A percentile compares a stretch with the other conserved stretches of the same genome.
Conservation (phyloP, 2,113 vertebrate genomes). For the Rhinopomastus cyanomelas region DNA sequence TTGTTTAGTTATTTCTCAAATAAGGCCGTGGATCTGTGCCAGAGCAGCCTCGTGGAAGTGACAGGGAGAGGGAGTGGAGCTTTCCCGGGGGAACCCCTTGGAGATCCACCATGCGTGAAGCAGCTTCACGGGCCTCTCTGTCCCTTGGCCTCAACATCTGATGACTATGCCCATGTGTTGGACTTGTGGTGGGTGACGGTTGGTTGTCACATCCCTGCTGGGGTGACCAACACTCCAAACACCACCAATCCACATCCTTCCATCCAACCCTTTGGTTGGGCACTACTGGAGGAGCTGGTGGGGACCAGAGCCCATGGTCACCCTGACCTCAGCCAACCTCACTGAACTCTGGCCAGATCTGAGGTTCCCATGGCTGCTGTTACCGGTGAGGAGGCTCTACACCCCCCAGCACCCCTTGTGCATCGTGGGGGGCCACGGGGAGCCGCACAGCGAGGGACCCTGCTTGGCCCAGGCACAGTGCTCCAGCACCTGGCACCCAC, state of each 20-base stretch:
- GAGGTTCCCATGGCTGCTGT: neutral
- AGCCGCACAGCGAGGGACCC: neutral
- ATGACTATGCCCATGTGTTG: neutral
- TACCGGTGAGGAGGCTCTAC: accelerated
- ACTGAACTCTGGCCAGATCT: neutral
- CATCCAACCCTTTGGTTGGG: accelerated
- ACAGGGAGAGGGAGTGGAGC: neutral
- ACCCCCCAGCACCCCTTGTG: accelerated
- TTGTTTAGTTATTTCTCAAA: conserved; percentile 55
- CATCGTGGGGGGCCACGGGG: neutral
- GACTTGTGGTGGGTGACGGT: neutral
- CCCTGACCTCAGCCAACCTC: conserved; percentile 43
- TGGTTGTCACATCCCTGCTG: accelerated
- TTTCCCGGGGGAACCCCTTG: neutral
- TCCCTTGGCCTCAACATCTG: neutral
- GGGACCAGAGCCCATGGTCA: accelerated
- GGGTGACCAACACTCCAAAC: neutral
- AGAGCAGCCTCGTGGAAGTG: conserved; percentile 32
- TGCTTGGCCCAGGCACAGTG: neutral
- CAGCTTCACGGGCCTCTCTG: neutral
- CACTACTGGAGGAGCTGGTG: neutral
- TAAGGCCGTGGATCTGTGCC: conserved; percentile 45
- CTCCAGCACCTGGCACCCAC: neutral
- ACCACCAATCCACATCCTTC: neutral
- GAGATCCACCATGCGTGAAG: too few species aligned